A percentile compares a stretch with the other conserved stretches of the same genome.
phyloP scores from a whole-genome alignment of 2,797 vertebrate genomes.

The Lemur catta region DNA sequence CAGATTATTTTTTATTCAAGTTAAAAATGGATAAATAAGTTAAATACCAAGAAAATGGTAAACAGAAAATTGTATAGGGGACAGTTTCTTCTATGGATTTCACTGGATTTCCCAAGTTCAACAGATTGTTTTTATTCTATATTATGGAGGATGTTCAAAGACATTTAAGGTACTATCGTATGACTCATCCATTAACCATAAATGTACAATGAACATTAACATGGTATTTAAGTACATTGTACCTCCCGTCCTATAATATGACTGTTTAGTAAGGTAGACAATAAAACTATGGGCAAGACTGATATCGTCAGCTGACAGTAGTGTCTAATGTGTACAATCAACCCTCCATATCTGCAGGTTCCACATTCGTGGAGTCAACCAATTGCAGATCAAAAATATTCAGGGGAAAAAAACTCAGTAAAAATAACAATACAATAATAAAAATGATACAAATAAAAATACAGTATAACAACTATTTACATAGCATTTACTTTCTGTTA shows the following conservation, averaged over 20 bases:
- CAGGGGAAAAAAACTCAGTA: not conserved
- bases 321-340: not conserved
- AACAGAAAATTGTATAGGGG: not conserved
- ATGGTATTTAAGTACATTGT: not conserved
- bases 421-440: not conserved
- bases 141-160: not conserved
- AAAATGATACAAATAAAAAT: not conserved
- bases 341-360: not conserved
- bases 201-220: constrained; percentile 13
- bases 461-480: no score
- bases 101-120: not conserved
- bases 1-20: not conserved
- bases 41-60: constrained; percentile 1
- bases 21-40: constrained; percentile 23
- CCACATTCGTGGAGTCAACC: no score
- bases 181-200: constrained; percentile 6
- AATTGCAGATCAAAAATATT: not conserved
- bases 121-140: not conserved
- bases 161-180: not conserved
- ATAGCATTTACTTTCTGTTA: not conserved
- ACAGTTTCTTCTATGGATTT: not conserved
- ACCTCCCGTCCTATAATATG: not conserved
- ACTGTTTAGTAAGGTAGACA: not conserved
- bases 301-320: not conserved
- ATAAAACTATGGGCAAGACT: not conserved